Conservation (phyloP, 2,797 vertebrate species). For the Paratrypauchen microcephalus region DNA sequence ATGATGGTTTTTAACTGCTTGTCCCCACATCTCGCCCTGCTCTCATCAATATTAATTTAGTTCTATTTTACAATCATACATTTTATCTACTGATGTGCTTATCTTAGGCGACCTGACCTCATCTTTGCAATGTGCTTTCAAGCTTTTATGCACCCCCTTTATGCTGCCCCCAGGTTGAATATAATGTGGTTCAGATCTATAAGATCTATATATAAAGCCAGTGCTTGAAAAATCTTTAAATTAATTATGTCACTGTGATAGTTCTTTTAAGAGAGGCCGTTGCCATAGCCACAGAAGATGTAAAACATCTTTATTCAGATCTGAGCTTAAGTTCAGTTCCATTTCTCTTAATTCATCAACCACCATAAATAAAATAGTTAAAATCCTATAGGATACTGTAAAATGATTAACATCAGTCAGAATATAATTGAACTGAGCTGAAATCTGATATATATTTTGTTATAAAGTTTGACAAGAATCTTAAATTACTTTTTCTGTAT, state of each 20-base stretch:
- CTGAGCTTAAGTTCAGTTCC: neutral
- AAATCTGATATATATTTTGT: no score
- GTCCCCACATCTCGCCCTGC: neutral
- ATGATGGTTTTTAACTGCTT: neutral
- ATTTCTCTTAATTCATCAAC: neutral
- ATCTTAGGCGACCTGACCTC: neutral
- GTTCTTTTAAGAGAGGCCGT: neutral
- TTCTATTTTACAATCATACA: neutral
- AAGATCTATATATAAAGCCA: neutral
- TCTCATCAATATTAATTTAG: neutral
- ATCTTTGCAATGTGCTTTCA: neutral
- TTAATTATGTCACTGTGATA: neutral
- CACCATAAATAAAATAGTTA: neutral
- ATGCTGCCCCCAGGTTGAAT: neutral
- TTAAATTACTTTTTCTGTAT: no score
- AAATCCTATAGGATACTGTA: neutral
- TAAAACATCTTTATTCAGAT: neutral
- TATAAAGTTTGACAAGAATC: no score
- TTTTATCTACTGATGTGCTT: neutral
- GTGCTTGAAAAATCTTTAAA: conserved; percentile 1
- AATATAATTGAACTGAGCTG: no score
- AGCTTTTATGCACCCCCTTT: neutral
- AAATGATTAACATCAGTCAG: no score
- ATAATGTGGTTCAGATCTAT: neutral
- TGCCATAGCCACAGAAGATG: neutral